Evolutionary conservation across 2,888 invertebrate species (phyloP).

Genomic region (Ennomos quercinarius): DNA sequence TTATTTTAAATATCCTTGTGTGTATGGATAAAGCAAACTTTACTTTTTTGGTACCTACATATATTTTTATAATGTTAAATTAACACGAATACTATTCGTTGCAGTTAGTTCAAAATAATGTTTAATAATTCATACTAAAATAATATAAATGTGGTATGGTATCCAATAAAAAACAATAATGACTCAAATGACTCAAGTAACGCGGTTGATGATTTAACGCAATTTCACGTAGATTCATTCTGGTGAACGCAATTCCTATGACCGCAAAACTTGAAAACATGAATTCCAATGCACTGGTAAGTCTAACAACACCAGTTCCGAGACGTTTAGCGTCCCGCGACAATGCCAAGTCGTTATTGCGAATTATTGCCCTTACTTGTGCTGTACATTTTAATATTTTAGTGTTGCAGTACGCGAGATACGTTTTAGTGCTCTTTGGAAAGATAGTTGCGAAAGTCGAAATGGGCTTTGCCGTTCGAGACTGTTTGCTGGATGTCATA

Average conservation of each 20-base stretch:
- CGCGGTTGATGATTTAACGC: too few species aligned
- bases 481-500: slow-evolving; percentile 1
- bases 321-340: slow-evolving; percentile 51
- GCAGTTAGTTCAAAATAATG: too few species aligned
- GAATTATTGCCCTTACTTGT: slow-evolving; percentile 52
- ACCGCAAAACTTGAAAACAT: neutral
- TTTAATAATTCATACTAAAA: too few species aligned
- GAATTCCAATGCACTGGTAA: neutral
- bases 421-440: slow-evolving; percentile 30
- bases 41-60: too few species aligned
- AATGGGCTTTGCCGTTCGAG: neutral
- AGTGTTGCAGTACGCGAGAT: slow-evolving; percentile 26
- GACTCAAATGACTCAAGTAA: too few species aligned
- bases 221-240: too few species aligned
- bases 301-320: slow-evolving; percentile 23
- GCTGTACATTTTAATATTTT: slow-evolving; percentile 39
- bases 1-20: too few species aligned
- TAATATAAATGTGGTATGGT: too few species aligned
- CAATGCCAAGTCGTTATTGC: slow-evolving; percentile 61
- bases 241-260: neutral
- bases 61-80: too few species aligned
- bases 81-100: too few species aligned
- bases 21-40: too few species aligned
- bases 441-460: slow-evolving; percentile 17
- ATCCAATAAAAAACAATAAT: too few species aligned